Conservation (phyloP, 2,888 invertebrate species). For the Melipona bicolor region DNA sequence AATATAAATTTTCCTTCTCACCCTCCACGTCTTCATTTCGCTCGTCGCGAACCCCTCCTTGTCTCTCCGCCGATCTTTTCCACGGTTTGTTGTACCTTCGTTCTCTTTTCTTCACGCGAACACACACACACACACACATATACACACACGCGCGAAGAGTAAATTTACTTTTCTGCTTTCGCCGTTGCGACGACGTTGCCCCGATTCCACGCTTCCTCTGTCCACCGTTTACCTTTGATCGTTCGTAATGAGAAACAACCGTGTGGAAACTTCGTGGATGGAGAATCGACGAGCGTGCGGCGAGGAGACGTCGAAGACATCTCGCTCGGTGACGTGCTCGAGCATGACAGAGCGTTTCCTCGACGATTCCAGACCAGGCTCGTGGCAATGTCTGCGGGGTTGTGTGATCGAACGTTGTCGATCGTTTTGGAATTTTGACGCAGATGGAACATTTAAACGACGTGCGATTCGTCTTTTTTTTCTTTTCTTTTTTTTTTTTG, state of each 20-base stretch:
- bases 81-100: neutral
- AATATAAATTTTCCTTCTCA: slow-evolving; percentile 19
- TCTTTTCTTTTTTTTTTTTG: no score
- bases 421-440: neutral
- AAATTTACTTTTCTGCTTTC: slow-evolving; percentile 33
- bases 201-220: slow-evolving; percentile 11
- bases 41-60: neutral
- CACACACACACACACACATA: neutral
- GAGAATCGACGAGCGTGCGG: slow-evolving; percentile 19
- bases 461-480: no score
- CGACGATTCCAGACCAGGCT: neutral
- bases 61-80: neutral
- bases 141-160: neutral
- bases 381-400: neutral
- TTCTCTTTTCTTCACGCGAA: neutral
- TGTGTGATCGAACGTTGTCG: neutral
- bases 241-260: slow-evolving; percentile 54
- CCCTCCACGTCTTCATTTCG: neutral
- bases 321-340: neutral
- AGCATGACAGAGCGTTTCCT: neutral
- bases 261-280: slow-evolving; percentile 17
- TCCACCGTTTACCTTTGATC: slow-evolving; percentile 58
- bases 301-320: no score
- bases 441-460: neutral
- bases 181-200: slow-evolving; percentile 1